Base-by-base conservation (phyloP, 2,888 invertebrate species). In the Caenorhabditis sinica region DNA sequence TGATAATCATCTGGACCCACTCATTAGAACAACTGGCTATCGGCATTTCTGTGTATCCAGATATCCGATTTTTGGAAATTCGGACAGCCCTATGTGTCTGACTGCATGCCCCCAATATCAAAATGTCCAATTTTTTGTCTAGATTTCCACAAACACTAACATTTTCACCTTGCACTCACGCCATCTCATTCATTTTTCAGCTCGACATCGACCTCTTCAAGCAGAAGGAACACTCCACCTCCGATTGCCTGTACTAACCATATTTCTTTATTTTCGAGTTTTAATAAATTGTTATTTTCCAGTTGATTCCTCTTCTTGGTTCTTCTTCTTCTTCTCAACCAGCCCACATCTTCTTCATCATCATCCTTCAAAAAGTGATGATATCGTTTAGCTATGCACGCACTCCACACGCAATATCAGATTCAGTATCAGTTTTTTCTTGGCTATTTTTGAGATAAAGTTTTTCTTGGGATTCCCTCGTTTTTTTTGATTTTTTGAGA, bases 201-300 rank as follows among this genome's bases (percentile, higher is more conserved):
- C 28, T 28, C 33, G 28, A 63, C 58, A 11, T 80, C 49, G 80
- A 80, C 25, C 80, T 80, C 33, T 80, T 28, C 56, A 20, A 65
- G 6, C 53, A 49, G 58, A 43, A 43, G 28, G 11, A 6, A 0
- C 15, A 58, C 72, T 61, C 80, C 13, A 20, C 58, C 23, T 17
- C 80, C 58, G 72, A 72, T 20, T 80, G 80, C 66, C 80, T 80
- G 65, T 80, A 72, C 66, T 72, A 63, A 66, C 23, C n/a, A 20
- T 45, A 23, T 0, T 15, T 56, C 43, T 5, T 11, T 25, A 28
- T n/a, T 51, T 25, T 56, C 13, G 3, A 49, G 23, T 63, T 40
- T 11, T n/a, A 76, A 76, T 66, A 76, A 63, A 71, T 40, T 43
- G 53, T 79, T 43, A 49, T 60, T 36, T 68, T 66, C 60, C 76